phyloP scores from a whole-genome alignment of 2,888 invertebrate species.

The Andrena camellia region DNA sequence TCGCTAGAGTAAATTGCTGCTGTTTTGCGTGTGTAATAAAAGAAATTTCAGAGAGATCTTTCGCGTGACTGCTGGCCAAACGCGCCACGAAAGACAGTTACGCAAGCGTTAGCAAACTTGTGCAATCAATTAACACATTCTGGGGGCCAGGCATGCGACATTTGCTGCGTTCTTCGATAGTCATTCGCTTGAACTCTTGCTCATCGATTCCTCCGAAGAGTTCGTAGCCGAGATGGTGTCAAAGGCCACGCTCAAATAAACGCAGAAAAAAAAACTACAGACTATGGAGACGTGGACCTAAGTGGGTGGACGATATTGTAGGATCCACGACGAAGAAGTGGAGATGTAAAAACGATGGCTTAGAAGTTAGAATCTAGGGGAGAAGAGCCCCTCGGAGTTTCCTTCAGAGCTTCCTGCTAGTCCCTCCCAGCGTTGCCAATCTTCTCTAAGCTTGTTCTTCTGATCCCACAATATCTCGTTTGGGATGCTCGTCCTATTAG shows the following conservation, averaged over 20 bases:
- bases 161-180: no score
- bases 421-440: neutral
- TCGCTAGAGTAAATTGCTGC: neutral
- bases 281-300: neutral
- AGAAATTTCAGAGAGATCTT: slow-evolving; percentile 18
- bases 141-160: neutral
- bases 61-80: neutral
- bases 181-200: no score
- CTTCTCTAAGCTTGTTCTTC: neutral
- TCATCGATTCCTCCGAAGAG: neutral
- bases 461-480: slow-evolving; percentile 27
- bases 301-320: slow-evolving; percentile 11
- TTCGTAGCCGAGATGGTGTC: slow-evolving; percentile 14
- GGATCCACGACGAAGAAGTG: neutral
- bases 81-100: neutral
- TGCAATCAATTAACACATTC: slow-evolving; percentile 15
- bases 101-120: neutral
- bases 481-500: neutral
- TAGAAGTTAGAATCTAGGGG: neutral
- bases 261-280: slow-evolving; percentile 1
- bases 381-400: neutral
- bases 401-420: neutral
- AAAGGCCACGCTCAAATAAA: neutral
- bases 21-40: slow-evolving; percentile 14
- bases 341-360: neutral